phyloP scores from a whole-genome alignment of 2,888 invertebrate genomes.

The Stenurella melanura region DNA sequence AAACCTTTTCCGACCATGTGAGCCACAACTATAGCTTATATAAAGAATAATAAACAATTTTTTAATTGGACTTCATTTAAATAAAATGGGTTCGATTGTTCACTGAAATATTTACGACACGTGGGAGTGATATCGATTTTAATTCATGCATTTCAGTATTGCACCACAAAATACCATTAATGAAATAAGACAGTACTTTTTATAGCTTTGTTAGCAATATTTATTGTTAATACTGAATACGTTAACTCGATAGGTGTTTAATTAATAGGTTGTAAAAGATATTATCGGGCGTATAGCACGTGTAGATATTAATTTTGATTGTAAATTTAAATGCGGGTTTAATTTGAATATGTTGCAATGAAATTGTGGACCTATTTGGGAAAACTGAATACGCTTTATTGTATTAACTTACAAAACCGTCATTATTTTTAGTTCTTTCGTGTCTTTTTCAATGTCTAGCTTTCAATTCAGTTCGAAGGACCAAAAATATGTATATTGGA shows the following conservation, averaged over 20 bases:
- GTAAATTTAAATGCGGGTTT: not conserved
- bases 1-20: not conserved
- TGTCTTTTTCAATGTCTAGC: no score
- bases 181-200: not conserved
- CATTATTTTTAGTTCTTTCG: no score
- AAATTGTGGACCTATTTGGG: not conserved
- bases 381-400: not conserved
- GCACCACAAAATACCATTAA: not conserved
- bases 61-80: not conserved
- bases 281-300: not conserved
- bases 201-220: not conserved
- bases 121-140: not conserved
- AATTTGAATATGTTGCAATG: not conserved
- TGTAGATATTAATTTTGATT: conserved; percentile 2
- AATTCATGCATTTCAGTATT: not conserved
- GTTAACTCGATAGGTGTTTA: not conserved
- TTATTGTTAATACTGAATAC: conserved; percentile 4
- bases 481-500: no score
- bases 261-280: conserved; percentile 2
- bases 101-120: not conserved
- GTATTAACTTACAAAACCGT: no score
- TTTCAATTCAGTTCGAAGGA: no score
- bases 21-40: no score
- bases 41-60: not conserved
- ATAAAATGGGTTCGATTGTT: not conserved